These are phyloP conservation scores for Galendromus occidentalis DNA, from an alignment of 1,140 invertebrate species.

Conservation along the genomic window DNA sequence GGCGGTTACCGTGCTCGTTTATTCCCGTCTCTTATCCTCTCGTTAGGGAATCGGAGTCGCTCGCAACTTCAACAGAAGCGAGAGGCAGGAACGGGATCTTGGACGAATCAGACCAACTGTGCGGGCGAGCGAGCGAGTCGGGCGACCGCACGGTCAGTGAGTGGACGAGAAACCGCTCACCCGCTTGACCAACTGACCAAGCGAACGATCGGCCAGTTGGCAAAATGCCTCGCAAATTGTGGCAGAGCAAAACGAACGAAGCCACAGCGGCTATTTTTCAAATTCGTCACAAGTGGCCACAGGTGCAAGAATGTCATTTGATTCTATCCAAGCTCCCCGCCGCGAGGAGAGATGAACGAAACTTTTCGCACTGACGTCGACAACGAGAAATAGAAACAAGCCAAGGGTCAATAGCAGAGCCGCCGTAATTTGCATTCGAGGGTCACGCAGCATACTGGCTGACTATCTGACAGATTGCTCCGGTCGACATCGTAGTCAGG, in stretches of 20 bases:
- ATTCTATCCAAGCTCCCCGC: background rate
- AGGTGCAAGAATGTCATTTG: constrained; percentile 5
- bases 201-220: no score
- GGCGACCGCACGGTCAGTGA: no score
- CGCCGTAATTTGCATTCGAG: background rate
- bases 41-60: no score
- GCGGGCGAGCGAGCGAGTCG: no score
- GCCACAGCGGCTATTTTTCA: constrained; percentile 8
- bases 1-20: no score
- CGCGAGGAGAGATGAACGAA: background rate
- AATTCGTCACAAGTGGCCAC: constrained; percentile 11
- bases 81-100: no score
- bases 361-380: background rate
- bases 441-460: background rate
- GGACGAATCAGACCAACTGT: no score
- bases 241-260: background rate
- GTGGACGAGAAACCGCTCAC: no score
- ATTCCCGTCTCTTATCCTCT: no score
- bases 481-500: background rate
- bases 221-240: no score
- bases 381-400: background rate
- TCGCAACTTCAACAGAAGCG: no score
- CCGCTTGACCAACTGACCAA: no score
- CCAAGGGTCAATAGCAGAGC: background rate
- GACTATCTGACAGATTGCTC: background rate